A percentile compares a stretch with the other conserved stretches of the same genome.
Conservation (phyloP, 2,888 invertebrate species). For the Apamea crenata region DNA sequence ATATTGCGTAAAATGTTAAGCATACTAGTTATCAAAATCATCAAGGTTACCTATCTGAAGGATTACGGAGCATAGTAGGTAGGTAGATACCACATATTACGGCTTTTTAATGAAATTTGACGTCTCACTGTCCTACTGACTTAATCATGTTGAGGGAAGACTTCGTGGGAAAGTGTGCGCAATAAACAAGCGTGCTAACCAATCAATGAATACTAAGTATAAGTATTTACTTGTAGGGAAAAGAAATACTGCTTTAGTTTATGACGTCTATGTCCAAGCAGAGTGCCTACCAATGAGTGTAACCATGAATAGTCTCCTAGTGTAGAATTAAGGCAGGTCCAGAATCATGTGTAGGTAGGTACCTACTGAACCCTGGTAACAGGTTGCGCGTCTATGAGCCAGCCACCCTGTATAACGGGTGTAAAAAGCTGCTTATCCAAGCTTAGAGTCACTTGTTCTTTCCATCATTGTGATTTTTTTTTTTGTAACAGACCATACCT, state of each 20-base stretch:
- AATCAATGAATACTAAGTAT: neutral
- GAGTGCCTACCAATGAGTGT: neutral
- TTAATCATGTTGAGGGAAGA: neutral
- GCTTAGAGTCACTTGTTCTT: no score
- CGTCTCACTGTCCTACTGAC: neutral
- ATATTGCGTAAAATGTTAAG: conserved; percentile 46
- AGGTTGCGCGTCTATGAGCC: no score
- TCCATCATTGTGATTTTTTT: neutral
- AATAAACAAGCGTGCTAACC: no score
- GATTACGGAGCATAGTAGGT: conserved; percentile 1
- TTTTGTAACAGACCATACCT: neutral
- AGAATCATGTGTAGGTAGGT: neutral
- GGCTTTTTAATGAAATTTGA: neutral
- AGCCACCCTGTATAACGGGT: neutral
- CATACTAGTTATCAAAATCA: no score
- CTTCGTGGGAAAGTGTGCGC: neutral
- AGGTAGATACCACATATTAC: neutral
- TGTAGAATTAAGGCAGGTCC: no score
- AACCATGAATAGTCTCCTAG: no score
- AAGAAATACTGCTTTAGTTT: neutral
- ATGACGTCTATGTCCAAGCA: neutral
- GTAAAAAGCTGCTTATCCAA: neutral
- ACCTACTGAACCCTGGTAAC: no score
- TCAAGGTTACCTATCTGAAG: neutral
- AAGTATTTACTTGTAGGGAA: neutral